These are phyloP conservation scores for Pantelozetes paolii DNA, from an alignment of 2,888 invertebrate genomes.

Conservation along the genomic window DNA sequence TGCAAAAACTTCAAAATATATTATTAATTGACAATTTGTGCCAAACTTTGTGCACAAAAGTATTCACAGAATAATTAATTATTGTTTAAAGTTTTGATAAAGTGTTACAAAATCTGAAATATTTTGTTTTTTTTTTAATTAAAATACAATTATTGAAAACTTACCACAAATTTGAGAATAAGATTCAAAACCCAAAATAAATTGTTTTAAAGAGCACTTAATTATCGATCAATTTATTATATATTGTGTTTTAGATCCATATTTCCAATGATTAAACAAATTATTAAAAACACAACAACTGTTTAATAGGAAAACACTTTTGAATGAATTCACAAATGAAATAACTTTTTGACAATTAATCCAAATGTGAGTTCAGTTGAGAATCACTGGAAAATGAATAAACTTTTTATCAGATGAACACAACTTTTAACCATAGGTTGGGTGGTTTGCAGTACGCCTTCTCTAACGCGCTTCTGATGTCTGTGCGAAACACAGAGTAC, in stretches of 20 bases:
- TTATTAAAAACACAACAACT: not conserved
- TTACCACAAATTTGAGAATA: no score
- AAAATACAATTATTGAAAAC: no score
- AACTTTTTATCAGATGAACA: conserved; percentile 7
- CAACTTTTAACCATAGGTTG: conserved; percentile 23
- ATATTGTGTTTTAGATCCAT: not conserved
- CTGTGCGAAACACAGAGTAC: not conserved
- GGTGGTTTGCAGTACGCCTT: not conserved
- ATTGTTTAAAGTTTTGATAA: no score
- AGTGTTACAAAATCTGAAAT: no score
- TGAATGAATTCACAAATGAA: not conserved
- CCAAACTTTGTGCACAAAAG: no score
- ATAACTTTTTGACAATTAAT: not conserved
- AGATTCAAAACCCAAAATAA: no score
- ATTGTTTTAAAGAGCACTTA: no score
- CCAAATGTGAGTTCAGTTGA: conserved; percentile 7
- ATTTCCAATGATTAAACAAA: not conserved
- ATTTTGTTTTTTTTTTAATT: no score
- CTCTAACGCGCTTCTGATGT: conserved; percentile 14
- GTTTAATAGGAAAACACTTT: not conserved
- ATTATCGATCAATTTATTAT: not conserved
- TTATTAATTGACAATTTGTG: no score
- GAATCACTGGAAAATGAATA: not conserved
- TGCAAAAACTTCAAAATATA: no score
- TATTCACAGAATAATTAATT: no score